phyloP scores from a whole-genome alignment of 2,888 invertebrate species.

The Dastarcus helophoroides region DNA sequence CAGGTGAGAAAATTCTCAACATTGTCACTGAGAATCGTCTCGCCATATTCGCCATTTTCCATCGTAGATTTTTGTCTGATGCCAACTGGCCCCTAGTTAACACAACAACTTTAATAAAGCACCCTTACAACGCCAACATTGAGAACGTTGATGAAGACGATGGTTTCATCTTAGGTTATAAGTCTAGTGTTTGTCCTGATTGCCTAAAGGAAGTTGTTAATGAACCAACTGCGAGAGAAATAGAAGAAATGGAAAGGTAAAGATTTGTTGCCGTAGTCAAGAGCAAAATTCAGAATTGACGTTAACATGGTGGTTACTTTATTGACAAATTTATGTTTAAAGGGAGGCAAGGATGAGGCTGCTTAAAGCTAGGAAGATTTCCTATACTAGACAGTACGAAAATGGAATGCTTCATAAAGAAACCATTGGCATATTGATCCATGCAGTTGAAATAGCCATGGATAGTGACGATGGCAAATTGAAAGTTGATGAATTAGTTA shows the following conservation, averaged over 20 bases:
- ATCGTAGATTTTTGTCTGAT: slow-evolving; percentile 42
- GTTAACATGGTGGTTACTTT: background rate
- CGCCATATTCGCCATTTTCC: too few species aligned
- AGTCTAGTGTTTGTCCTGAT: slow-evolving; percentile 44
- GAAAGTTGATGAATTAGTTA: slow-evolving; percentile 25
- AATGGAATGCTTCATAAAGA: slow-evolving; percentile 50
- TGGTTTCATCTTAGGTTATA: slow-evolving; percentile 37
- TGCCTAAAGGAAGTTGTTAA: slow-evolving; percentile 45
- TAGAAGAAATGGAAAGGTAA: slow-evolving; percentile 45
- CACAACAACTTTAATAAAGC: slow-evolving; percentile 42
- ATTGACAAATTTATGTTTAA: too few species aligned
- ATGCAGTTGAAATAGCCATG: slow-evolving; percentile 41
- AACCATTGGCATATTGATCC: slow-evolving; percentile 43
- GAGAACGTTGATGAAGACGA: slow-evolving; percentile 41
- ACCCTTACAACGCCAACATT: slow-evolving; percentile 46
- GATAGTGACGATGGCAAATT: slow-evolving; percentile 39
- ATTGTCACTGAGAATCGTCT: too few species aligned
- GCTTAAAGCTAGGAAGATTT: slow-evolving; percentile 49
- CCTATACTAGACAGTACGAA: slow-evolving; percentile 52
- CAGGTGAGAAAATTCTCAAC: too few species aligned
- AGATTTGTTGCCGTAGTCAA: too few species aligned
- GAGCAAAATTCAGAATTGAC: too few species aligned
- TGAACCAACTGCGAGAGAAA: slow-evolving; percentile 46
- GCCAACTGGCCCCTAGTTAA: slow-evolving; percentile 51
- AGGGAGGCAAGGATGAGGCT: slow-evolving; percentile 49